Conservation (phyloP, 1,140 invertebrate species). For the Wiebesia pumilae region DNA sequence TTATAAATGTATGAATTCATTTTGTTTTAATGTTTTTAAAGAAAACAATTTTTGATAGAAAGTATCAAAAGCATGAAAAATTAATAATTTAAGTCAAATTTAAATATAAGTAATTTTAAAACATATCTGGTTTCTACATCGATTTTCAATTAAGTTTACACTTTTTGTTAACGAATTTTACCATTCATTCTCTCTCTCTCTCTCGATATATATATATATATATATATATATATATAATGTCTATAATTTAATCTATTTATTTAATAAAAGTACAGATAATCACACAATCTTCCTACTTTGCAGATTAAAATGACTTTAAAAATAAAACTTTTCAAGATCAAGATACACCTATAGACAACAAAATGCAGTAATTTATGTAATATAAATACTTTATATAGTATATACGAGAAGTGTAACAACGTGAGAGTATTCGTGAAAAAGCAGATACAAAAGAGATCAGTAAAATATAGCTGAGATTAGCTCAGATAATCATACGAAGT, state of each 20-base stretch:
- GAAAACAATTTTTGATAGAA: not conserved
- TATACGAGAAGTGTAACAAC: not conserved
- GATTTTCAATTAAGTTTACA: not conserved
- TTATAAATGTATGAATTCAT: no score
- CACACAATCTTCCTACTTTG: not conserved
- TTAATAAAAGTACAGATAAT: not conserved
- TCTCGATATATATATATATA: no score
- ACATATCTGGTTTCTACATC: not conserved
- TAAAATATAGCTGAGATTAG: not conserved
- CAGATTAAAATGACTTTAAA: slow-evolving; percentile 2
- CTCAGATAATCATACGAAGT: not conserved
- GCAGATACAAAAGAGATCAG: not conserved
- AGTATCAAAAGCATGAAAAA: not conserved
- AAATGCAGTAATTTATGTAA: not conserved
- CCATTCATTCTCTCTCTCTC: not conserved
- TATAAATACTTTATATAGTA: not conserved
- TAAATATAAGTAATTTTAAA: not conserved
- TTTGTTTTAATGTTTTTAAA: no score
- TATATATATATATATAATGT: no score
- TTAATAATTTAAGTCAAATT: not conserved
- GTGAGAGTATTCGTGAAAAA: not conserved
- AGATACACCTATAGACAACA: not conserved
- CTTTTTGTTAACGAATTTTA: not conserved
- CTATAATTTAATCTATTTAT: not conserved
- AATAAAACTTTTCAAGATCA: not conserved